These are phyloP conservation scores for Cephus rjabovi DNA, from an alignment of 2,888 invertebrate species.

Conservation along the genomic window DNA sequence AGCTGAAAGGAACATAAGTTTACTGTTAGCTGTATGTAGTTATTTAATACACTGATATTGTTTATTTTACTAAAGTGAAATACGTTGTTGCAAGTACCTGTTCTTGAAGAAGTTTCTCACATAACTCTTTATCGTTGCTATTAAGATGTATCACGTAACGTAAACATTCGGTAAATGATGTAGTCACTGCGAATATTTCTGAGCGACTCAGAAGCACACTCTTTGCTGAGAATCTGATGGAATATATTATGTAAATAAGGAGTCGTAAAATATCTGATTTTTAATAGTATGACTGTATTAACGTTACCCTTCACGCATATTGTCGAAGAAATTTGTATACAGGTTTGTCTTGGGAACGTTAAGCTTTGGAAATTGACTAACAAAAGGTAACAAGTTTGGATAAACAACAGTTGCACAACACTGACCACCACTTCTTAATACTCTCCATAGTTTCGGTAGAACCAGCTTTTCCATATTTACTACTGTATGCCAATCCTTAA, in stretches of 20 bases:
- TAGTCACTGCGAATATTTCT: slow-evolving; percentile 76
- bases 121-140: slow-evolving; percentile 64
- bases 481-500: slow-evolving; percentile 77
- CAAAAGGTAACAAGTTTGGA: slow-evolving; percentile 80
- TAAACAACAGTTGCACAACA: slow-evolving; percentile 81
- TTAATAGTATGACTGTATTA: background rate
- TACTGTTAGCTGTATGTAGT: background rate
- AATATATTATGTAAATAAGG: background rate
- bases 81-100: slow-evolving; percentile 39
- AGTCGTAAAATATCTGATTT: background rate
- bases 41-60: background rate
- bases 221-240: slow-evolving; percentile 72
- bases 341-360: slow-evolving; percentile 68
- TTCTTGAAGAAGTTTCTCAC: slow-evolving; percentile 63
- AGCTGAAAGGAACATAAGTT: slow-evolving; percentile 59
- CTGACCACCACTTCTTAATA: slow-evolving; percentile 79
- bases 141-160: slow-evolving; percentile 72
- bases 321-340: slow-evolving; percentile 76
- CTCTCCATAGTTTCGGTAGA: slow-evolving; percentile 76
- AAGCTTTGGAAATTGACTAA: slow-evolving; percentile 76
- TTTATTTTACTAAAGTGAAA: background rate
- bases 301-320: slow-evolving; percentile 75
- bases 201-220: slow-evolving; percentile 73
- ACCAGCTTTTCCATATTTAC: slow-evolving; percentile 81
- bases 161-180: slow-evolving; percentile 81